A percentile compares a stretch with the other conserved stretches of the same genome.
These are phyloP conservation scores for Hipposideros larvatus DNA, from an alignment of 2,797 vertebrate genomes.

Conservation along the genomic window DNA sequence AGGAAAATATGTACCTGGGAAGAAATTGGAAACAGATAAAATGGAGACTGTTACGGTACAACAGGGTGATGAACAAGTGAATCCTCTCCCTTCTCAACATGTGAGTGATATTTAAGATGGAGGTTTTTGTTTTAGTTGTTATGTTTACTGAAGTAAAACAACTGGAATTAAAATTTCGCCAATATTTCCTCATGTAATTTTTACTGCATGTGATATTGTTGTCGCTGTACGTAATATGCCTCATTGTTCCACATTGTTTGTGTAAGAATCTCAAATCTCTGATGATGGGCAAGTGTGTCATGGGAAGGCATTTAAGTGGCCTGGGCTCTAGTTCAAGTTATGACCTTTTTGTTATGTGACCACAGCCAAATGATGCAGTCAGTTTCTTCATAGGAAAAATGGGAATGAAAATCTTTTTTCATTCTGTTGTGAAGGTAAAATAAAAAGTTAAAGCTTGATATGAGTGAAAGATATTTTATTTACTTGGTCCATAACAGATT, in stretches of 20 bases:
- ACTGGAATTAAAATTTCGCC: background rate
- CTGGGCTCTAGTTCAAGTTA: background rate
- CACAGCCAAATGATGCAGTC: background rate
- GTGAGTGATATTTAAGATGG: conserved; percentile 76
- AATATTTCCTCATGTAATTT: conserved; percentile 15
- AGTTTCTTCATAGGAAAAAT: conserved; percentile 29
- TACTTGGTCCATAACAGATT: background rate
- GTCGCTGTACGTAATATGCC: background rate
- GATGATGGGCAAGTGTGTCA: background rate
- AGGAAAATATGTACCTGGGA: conserved; percentile 47
- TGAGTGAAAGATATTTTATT: conserved; percentile 49
- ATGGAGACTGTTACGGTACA: conserved; percentile 6
- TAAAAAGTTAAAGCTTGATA: conserved; percentile 20
- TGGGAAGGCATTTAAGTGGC: background rate
- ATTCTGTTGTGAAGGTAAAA: conserved; percentile 21
- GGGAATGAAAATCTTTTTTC: background rate
- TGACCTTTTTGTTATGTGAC: background rate
- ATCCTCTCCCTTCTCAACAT: conserved; percentile 1
- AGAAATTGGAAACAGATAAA: conserved; percentile 60
- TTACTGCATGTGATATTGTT: background rate
- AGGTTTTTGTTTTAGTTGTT: background rate
- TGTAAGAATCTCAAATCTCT: background rate
- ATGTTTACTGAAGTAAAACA: background rate
- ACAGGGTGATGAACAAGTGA: conserved; percentile 40
- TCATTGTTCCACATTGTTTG: background rate